Base-by-base conservation (phyloP, 2,888 invertebrate species). In the Parapristionchus giblindavisi region DNA sequence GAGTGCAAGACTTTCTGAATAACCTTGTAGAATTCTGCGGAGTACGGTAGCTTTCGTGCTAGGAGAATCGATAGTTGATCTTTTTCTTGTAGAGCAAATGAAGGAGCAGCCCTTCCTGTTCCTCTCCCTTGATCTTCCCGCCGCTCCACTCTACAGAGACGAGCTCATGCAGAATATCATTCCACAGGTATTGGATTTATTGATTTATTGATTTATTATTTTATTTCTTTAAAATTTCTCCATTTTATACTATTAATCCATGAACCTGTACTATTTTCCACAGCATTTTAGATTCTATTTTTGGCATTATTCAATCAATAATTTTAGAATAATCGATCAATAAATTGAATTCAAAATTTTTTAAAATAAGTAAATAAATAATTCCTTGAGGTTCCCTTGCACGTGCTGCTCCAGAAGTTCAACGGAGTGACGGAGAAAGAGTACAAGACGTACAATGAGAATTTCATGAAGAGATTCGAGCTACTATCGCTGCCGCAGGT, bases 361-460 rank as follows among this genome's bases (percentile, higher is more conserved):
- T 24, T 29, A 93, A 34, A 61, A 21, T 11, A 11, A 4, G 1
- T n/a, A 24, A 27, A 0, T 24, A 54, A 54, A 2, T 36, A 8
- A 36, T n/a, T 17, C n/a, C 40, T 4, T 54, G 21, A 72, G 72
- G 94, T 96, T 0, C 98, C 97, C 88, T 91, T 99, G 43, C 95
- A 94, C 88, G 94, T 94, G 79, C 90, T 99, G 36, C 90, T 99
- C 76, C 93, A 93, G 54, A 99, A 99, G 89, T 99, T 99, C 89
- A 98, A 98, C 89, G 97, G 97, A 0, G 92, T 93, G 80, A 91
- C 92, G 4, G 96, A 98, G 85, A 98, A 86, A 89, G 99, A 99
- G 88, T 98, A 99, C 89, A 98, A 98, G 90, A 99, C 98, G 0
- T 97, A 98, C 89, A 99, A 99, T 88, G 99, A 99, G 89, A 98